phyloP scores from a whole-genome alignment of 2,888 invertebrate species.

The Galerucella nymphaeae region DNA sequence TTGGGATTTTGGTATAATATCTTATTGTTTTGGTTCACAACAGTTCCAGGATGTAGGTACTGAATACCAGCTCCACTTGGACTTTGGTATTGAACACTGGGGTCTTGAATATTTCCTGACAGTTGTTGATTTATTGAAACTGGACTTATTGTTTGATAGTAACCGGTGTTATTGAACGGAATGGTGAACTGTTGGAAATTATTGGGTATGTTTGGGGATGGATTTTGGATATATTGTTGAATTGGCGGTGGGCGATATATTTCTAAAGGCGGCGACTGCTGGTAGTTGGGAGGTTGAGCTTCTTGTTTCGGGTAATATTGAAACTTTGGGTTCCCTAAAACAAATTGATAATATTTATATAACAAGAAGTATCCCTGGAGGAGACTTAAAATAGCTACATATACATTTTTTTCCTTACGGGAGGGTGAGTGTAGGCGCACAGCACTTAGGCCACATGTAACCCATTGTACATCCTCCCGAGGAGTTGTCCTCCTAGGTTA shows the following conservation, averaged over 20 bases:
- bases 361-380: background rate
- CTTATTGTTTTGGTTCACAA: slow-evolving; percentile 6
- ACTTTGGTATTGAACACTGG: background rate
- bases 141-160: slow-evolving; percentile 50
- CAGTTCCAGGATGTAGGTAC: background rate
- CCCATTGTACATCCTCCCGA: too few species aligned
- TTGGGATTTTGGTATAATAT: background rate
- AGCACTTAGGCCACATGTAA: too few species aligned
- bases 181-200: slow-evolving; percentile 51
- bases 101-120: slow-evolving; percentile 42
- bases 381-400: too few species aligned
- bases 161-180: slow-evolving; percentile 45
- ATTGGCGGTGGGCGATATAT: slow-evolving; percentile 30
- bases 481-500: too few species aligned
- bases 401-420: too few species aligned
- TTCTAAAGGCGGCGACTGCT: slow-evolving; percentile 44
- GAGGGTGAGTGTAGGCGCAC: too few species aligned
- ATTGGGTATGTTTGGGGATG: slow-evolving; percentile 48
- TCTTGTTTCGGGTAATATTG: slow-evolving; percentile 43
- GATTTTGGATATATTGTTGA: slow-evolving; percentile 26
- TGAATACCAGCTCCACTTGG: background rate
- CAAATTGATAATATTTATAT: background rate
- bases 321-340: slow-evolving; percentile 26
- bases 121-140: slow-evolving; percentile 50
- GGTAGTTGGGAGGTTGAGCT: slow-evolving; percentile 37